Conservation (phyloP, 1,140 invertebrate genomes). For the Phenacoccus solenopsis region DNA sequence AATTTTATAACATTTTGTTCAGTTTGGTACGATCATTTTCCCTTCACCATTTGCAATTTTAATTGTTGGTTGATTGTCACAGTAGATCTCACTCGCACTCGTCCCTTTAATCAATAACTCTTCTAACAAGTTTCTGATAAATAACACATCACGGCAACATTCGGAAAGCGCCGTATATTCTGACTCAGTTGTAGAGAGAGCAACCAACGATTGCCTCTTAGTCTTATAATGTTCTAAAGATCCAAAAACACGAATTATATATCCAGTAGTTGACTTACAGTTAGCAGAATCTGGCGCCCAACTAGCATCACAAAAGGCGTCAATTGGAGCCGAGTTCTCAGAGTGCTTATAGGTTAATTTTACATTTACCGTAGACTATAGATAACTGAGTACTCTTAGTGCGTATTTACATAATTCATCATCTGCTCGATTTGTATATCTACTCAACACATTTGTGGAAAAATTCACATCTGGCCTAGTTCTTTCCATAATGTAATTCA, state of each 20-base stretch:
- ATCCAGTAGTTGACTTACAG: conserved; percentile 34
- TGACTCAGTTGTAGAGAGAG: conserved; percentile 25
- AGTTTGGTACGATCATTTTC: too few relatives aligned
- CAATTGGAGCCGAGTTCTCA: neutral
- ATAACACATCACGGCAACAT: conserved; percentile 22
- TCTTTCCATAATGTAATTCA: neutral
- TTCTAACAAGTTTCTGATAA: neutral
- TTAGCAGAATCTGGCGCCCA: conserved; percentile 33
- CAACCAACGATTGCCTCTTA: conserved; percentile 26
- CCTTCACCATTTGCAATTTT: too few relatives aligned
- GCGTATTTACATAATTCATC: neutral
- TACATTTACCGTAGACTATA: neutral
- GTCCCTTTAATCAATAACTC: neutral
- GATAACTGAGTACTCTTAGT: neutral
- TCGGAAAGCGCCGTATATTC: conserved; percentile 28
- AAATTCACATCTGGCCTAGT: neutral
- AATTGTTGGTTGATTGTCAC: conserved; percentile 19
- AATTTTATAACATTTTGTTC: too few relatives aligned
- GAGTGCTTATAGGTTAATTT: neutral
- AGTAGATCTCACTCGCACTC: neutral
- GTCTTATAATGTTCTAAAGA: conserved; percentile 28
- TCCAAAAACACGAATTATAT: conserved; percentile 29
- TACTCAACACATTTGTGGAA: neutral
- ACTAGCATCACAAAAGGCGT: conserved; percentile 33
- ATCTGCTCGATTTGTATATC: too few relatives aligned